Evolutionary conservation across 2,797 vertebrate genomes (phyloP), one percentile per base, ranked within the genome.

Genomic region (Sarcophilus harrisii): DNA sequence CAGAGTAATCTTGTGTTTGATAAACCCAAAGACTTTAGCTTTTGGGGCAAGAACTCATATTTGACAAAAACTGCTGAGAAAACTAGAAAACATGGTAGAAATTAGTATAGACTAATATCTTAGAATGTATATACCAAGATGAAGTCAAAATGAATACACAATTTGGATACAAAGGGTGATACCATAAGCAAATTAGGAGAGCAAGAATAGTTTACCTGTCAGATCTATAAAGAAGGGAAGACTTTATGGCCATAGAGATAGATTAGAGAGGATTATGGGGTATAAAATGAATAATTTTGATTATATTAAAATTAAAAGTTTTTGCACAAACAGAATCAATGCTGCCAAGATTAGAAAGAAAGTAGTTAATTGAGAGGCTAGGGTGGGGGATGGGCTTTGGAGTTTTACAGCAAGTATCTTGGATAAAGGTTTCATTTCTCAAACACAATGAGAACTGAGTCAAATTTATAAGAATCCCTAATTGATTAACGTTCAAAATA

Each of bases 311-410:
- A n/a, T n/a, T 32, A 1, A 66, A 66, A 66, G 5, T n/a, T n/a
- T 66, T 18, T n/a, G 14, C 62, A 66, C 32, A 66, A n/a, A 66
- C 30, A 16, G 32, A 66, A 66, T 1, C 11, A 32, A 32, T 30
- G 29, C 29, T 32, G 12, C 30, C 62, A 66, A 66, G 32, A 66
- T 6, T 16, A 32, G 62, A 66, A 66, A 13, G 32, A 14, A 66
- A 66, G 14, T n/a, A n/a, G 18, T 16, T 16, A 57, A 18, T 1
- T 55, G 3, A 57, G 57, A 57, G 18, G 18, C 2, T 57, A 57
- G 18, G 18, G 13, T 57, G 0, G 30, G 4, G 14, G 29, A 16
- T 1, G 13, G 60, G 32, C 13, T 0, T 5, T 12, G 4, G 5
- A 1, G 32, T 32, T 32, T 66, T 66, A 66, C 5, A 66, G 28